Percentiles rank a stretch among this genome's conserved stretches.
These are phyloP conservation scores for Neoaliturus tenellus DNA, from an alignment of 2,888 invertebrate genomes.

Conservation along the genomic window DNA sequence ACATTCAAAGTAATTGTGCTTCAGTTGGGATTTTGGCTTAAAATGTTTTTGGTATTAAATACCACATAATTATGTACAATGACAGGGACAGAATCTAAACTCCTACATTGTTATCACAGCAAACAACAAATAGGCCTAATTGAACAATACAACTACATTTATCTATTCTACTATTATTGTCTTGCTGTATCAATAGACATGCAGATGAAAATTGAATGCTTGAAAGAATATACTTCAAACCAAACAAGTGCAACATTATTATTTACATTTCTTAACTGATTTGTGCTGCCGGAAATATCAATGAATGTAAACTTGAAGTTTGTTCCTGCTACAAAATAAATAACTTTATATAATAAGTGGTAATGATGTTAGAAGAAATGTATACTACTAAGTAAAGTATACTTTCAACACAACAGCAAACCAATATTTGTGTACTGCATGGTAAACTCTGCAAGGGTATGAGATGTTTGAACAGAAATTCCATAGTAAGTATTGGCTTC, in stretches of 20 bases:
- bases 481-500: too few relatives aligned
- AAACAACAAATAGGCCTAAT: background rate
- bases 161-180: background rate
- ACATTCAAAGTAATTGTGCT: background rate
- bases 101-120: background rate
- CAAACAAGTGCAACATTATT: background rate
- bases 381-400: too few relatives aligned
- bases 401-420: too few relatives aligned
- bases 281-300: background rate
- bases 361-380: too few relatives aligned
- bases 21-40: background rate
- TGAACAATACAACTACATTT: background rate
- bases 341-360: too few relatives aligned
- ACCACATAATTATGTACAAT: constrained; percentile 6
- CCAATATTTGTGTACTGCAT: too few relatives aligned
- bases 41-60: background rate
- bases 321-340: too few relatives aligned
- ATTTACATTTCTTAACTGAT: background rate
- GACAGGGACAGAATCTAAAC: background rate
- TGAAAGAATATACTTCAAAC: background rate
- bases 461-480: too few relatives aligned
- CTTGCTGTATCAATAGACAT: constrained; percentile 2
- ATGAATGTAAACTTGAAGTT: too few relatives aligned
- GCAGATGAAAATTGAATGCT: background rate
- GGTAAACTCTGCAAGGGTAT: too few relatives aligned